A percentile compares a stretch with the other conserved stretches of the same genome.
Evolutionary conservation across 2,797 vertebrate genomes (phyloP).

Genomic region (Centroberyx gerrardi): DNA sequence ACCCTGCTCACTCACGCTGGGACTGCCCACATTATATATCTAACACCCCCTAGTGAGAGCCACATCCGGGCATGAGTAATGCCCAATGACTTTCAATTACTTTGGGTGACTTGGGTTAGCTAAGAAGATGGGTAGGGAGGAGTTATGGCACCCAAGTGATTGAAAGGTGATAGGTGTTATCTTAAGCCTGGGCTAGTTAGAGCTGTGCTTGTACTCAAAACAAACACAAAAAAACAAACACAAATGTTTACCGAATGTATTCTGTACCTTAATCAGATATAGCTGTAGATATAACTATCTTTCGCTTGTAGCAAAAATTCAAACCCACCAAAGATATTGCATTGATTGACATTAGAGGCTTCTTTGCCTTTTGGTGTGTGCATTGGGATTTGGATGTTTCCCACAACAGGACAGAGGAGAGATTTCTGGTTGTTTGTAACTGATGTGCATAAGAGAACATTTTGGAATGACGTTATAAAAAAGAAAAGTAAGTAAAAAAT

Average conservation of each 20-base stretch:
- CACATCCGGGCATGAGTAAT: constrained; percentile 9
- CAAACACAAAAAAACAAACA: constrained; percentile 32
- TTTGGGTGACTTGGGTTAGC: background rate
- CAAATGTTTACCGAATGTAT: constrained; percentile 57
- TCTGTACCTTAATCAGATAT: background rate
- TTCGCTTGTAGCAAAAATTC: constrained; percentile 51
- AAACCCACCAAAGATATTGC: constrained; percentile 65
- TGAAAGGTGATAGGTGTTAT: background rate
- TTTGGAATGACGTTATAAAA: too few relatives aligned
- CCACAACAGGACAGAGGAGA: too few relatives aligned
- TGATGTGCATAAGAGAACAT: background rate
- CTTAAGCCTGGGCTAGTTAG: background rate
- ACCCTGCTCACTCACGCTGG: constrained; percentile 26
- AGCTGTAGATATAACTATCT: constrained; percentile 42
- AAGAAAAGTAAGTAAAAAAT: too few relatives aligned
- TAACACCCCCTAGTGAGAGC: background rate
- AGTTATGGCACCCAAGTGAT: background rate
- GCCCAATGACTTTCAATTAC: background rate
- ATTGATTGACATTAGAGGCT: background rate
- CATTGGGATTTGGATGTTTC: background rate
- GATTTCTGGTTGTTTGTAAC: background rate
- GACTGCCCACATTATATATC: constrained; percentile 15
- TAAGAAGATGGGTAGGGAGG: background rate
- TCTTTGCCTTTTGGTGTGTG: constrained; percentile 3
- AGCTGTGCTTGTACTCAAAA: constrained; percentile 13